Evolutionary conservation across 1,140 invertebrate genomes (phyloP).

Genomic region (Chionoecetes opilio): DNA sequence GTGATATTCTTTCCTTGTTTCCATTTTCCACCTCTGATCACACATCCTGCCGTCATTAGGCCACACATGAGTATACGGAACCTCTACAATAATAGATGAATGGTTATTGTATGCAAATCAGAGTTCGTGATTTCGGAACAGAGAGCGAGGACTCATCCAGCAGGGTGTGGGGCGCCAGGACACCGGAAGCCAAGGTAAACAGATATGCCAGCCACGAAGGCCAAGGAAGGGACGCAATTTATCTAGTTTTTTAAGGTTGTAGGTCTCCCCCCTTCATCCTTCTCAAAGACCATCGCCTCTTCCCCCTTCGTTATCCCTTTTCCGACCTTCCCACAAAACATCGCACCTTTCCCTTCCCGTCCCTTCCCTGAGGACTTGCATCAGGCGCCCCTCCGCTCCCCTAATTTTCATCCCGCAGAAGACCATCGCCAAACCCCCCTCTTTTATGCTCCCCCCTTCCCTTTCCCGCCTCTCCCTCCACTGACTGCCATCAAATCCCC

Average conservation of each 20-base stretch:
- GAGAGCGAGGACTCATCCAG: no score
- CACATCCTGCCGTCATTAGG: neutral
- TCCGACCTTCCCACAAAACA: neutral
- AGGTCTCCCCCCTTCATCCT: neutral
- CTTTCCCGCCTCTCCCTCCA: conserved; percentile 7
- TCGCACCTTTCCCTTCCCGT: neutral
- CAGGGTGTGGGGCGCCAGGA: no score
- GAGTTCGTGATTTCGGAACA: no score
- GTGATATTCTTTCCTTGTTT: neutral
- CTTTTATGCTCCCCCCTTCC: neutral
- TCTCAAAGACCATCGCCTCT: conserved; percentile 13
- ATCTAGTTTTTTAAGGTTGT: no score
- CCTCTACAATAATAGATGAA: no score
- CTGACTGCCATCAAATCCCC: neutral
- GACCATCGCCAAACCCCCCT: neutral
- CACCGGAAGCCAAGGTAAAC: no score
- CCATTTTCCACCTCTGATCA: neutral
- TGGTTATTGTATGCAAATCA: no score
- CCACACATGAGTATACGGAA: neutral
- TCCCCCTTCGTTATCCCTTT: conserved; percentile 1
- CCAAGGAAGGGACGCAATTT: no score
- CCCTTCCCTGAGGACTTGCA: neutral
- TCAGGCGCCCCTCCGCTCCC: neutral
- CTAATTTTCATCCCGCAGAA: neutral
- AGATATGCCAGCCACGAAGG: no score